These are phyloP conservation scores for Pseudomugil gertrudae DNA, from an alignment of 2,797 vertebrate genomes.

Conservation along the genomic window DNA sequence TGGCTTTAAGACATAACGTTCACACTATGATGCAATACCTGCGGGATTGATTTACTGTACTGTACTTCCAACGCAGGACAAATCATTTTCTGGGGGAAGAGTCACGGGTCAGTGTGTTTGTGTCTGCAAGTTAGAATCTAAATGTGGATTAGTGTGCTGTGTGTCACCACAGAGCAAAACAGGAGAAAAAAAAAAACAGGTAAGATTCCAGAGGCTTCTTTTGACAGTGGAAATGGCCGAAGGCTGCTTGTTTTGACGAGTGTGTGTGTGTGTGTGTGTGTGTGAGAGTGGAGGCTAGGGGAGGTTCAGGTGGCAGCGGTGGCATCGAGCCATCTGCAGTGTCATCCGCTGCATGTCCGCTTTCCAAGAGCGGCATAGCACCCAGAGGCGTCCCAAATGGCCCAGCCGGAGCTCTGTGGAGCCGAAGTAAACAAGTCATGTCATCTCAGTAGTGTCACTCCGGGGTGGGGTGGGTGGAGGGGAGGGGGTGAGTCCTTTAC, in stretches of 20 bases:
- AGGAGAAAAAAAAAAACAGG: too few relatives aligned
- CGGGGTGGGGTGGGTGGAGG: slow-evolving; percentile 7
- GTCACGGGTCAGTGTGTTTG: slow-evolving; percentile 38
- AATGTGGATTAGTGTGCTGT: too few relatives aligned
- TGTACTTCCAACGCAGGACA: slow-evolving; percentile 19
- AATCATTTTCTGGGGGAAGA: slow-evolving; percentile 46
- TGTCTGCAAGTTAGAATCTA: too few relatives aligned
- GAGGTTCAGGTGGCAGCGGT: slow-evolving; percentile 72
- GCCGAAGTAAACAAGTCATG: slow-evolving; percentile 75
- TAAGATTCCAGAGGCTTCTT: too few relatives aligned
- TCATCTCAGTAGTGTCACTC: slow-evolving; percentile 43
- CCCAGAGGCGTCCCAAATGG: slow-evolving; percentile 73
- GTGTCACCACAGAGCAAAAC: too few relatives aligned
- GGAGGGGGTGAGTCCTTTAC: background rate
- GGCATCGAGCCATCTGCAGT: slow-evolving; percentile 69
- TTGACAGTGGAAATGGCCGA: too few relatives aligned
- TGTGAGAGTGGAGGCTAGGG: slow-evolving; percentile 11
- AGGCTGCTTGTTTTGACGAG: too few relatives aligned
- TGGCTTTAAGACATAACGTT: too few relatives aligned
- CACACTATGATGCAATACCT: slow-evolving; percentile 72
- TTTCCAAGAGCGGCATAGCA: slow-evolving; percentile 67
- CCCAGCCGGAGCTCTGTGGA: slow-evolving; percentile 63
- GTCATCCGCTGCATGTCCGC: slow-evolving; percentile 71
- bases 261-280: too few relatives aligned
- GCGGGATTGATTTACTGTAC: slow-evolving; percentile 75